Base-by-base conservation (phyloP, 2,113 vertebrate species). In the Galemys pyrenaicus region DNA sequence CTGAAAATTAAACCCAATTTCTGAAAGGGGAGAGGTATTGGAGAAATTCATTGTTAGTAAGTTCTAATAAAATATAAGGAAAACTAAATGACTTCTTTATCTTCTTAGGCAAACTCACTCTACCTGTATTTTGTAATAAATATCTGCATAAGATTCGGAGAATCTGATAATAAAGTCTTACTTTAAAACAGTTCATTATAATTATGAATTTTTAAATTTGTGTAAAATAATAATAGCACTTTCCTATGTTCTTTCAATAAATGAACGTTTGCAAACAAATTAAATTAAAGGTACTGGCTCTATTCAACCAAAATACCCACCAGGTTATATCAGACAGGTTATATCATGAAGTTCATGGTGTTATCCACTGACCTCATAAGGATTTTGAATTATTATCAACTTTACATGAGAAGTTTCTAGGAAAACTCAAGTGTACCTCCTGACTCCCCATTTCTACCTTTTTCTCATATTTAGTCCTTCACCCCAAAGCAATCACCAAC, bases 191-290 rank as follows among this genome's bases (percentile, higher is more conserved):
- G 10, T 73, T 96, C 94, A 94, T 94, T 87, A 94, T 70, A 84
- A 79, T 92, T 37, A 94, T 75, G 92, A 64, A 62, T 84, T 70
- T 71, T 51, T 92, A 91, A 91, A 75, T 82, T 95, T 10, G 58
- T 87, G 13, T 12, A 56, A 85, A 91, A 89, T 19, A 91, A 16
- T 88, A 51, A 82, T 75, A 92, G 41, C 15, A 96, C n/a, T 91
- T 89, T 91, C 37, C 80, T 79, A 41, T 44, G 8, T 44, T 32
- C 75, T 89, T n/a, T 77, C 11, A 16, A 70, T 88, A 91, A 92
- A n/a, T 81, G 39, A 93, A 85, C 95, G 35, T 92, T 96, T 94
- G 19, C 46, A 97, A 94, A 87, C 94, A 89, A 92, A 70, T 92
- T 4, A 16, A 91, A 87, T 24, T 37, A 41, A 9, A 24, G 41